These are phyloP conservation scores for Cephalopholis sonnerati DNA, from an alignment of 2,113 vertebrate species.

Conservation along the genomic window DNA sequence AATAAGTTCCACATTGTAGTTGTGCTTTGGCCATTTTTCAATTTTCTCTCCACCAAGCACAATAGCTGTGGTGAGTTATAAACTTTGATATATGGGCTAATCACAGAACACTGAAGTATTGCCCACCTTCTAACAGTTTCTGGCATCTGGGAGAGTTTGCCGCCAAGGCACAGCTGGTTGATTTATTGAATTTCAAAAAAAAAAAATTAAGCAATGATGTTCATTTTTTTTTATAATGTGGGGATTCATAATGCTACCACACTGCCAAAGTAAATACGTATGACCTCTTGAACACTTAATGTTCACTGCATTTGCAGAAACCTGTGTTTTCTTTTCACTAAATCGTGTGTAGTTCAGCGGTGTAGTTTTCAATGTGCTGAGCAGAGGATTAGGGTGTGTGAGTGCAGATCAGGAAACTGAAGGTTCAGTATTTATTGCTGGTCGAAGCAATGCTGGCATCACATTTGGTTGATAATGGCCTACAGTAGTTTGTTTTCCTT, in stretches of 20 bases:
- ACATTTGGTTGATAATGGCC: slow-evolving; percentile 34
- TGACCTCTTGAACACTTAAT: background rate
- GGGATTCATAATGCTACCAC: slow-evolving; percentile 13
- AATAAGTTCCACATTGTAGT: slow-evolving; percentile 12
- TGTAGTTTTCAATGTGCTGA: background rate
- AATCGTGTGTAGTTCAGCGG: background rate
- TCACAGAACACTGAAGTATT: slow-evolving; percentile 52
- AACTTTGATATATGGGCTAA: slow-evolving; percentile 59
- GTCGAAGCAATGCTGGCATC: slow-evolving; percentile 26
- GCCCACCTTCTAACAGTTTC: slow-evolving; percentile 52
- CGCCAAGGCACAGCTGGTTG: slow-evolving; percentile 60
- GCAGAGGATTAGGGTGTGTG: background rate
- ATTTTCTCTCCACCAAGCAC: slow-evolving; percentile 31
- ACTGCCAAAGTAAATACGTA: background rate
- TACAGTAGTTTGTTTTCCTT: slow-evolving; percentile 28
- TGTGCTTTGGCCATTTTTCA: slow-evolving; percentile 44
- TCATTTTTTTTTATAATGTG: slow-evolving; percentile 6
- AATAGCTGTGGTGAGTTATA: slow-evolving; percentile 43
- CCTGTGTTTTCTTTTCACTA: background rate
- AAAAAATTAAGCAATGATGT: slow-evolving; percentile 50
- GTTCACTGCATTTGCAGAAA: slow-evolving; percentile 11
- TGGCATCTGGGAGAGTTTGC: slow-evolving; percentile 50
- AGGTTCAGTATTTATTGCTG: slow-evolving; percentile 4
- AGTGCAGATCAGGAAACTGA: slow-evolving; percentile 15
- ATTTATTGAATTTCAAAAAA: slow-evolving; percentile 67